Evolutionary conservation across 2,888 invertebrate species (phyloP), one percentile per base, ranked within the genome.

Genomic region (Tortrix viridana): DNA sequence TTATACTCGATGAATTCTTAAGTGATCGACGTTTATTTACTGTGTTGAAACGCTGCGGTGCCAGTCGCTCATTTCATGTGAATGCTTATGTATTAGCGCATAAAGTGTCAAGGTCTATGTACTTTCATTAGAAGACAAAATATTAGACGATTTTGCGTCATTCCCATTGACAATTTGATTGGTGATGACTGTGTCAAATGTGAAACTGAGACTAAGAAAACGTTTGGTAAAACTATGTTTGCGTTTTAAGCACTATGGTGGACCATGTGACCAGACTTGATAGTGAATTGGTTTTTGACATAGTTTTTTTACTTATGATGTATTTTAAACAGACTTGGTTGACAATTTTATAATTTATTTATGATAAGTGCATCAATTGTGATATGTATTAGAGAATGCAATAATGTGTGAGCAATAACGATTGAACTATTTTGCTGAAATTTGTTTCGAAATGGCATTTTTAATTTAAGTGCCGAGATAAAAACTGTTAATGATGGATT

Each of bases 311-410:
- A 76, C 69, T 73, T 84, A 80, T 82, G 82, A 81, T 78, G 81
- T 81, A 84, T 85, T 81, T 84, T 74, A 85, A 81, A 85, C 79
- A 80, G 84, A 88, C 84, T 84, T 78, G 70, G 86, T 89, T 91
- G 88, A 90, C 88, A 84, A 87, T 87, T 89, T 86, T 85, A 86
- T 90, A 88, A 90, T 91, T 91, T 89, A 89, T 91, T 89, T 89
- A 88, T 86, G 77, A 81, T 89, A 89, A 89, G 91, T 91, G 89
- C 85, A 88, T 88, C 87, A 79, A 85, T 87, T 90, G 91, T 92
- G 90, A 91, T 89, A 88, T 86, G 78, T 85, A 82, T 82, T 82
- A 82, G 84, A 80, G 69, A 76, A 84, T 80, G 80, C 80, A 72
- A 80, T 76, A 69, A 76, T 79, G 77, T 77, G 80, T 81, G 75